A percentile compares a stretch with the other conserved stretches of the same genome.
These are phyloP conservation scores for Sternarchorhynchus goeldii DNA, from an alignment of 2,797 vertebrate species.

Conservation along the genomic window DNA sequence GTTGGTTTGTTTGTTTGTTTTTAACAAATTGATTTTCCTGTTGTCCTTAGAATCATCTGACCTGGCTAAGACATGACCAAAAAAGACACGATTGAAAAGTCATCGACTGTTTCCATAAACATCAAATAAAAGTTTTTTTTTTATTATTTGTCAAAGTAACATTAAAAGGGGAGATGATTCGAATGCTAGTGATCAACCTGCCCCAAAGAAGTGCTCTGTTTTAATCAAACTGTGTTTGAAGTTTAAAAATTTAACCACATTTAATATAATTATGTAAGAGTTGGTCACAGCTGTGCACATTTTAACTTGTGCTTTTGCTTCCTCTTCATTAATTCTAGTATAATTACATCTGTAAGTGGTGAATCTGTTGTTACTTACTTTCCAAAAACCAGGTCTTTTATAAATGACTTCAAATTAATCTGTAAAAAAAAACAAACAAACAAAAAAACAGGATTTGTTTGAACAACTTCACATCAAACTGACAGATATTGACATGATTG, in stretches of 20 bases:
- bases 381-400: slow-evolving; percentile 1
- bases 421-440: neutral
- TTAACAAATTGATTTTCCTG: neutral
- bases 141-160: neutral
- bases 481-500: no score
- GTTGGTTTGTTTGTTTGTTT: neutral
- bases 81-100: neutral
- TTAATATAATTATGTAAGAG: neutral
- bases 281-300: neutral
- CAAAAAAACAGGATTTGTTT: neutral
- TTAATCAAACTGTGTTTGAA: neutral
- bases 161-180: neutral
- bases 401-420: neutral
- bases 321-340: neutral
- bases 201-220: neutral
- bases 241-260: slow-evolving; percentile 6
- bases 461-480: no score
- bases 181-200: neutral
- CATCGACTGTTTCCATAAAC: neutral
- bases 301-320: neutral
- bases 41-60: neutral
- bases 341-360: slow-evolving; percentile 7
- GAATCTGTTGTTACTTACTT: neutral
- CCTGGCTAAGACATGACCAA: neutral
- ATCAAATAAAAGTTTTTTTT: no score